Conservation (phyloP, 2,113 vertebrate genomes). For the Pungitius pungitius region DNA sequence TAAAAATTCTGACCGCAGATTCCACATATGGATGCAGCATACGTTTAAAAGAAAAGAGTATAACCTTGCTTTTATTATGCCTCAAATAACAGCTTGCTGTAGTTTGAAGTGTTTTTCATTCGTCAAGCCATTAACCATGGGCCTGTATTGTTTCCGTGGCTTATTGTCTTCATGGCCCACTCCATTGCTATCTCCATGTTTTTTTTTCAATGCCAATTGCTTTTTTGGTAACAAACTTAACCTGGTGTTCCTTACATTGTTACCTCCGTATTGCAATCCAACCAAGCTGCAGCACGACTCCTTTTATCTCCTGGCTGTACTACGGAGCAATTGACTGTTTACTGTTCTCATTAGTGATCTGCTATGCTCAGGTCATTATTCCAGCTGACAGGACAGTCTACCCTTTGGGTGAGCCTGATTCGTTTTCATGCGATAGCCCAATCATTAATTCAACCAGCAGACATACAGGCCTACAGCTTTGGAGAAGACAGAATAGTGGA, state of each 20-base stretch:
- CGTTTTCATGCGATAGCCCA: slow-evolving; percentile 61
- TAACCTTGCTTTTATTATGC: slow-evolving; percentile 4
- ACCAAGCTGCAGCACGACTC: slow-evolving; percentile 23
- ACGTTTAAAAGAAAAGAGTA: background rate
- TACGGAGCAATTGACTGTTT: slow-evolving; percentile 68
- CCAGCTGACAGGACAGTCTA: slow-evolving; percentile 72
- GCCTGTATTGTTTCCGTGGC: slow-evolving; percentile 25
- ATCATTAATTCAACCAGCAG: slow-evolving; percentile 71
- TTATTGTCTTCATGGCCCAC: background rate
- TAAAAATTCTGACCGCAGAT: background rate
- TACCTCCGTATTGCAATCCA: slow-evolving; percentile 21
- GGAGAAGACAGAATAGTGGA: slow-evolving; percentile 51
- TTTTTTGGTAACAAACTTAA: slow-evolving; percentile 11
- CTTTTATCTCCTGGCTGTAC: slow-evolving; percentile 48
- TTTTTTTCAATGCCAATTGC: background rate
- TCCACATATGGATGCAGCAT: background rate
- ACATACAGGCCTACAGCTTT: slow-evolving; percentile 60
- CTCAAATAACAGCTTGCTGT: slow-evolving; percentile 10
- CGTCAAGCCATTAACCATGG: slow-evolving; percentile 22
- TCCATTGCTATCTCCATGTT: background rate
- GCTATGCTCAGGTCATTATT: slow-evolving; percentile 71
- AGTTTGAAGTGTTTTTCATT: slow-evolving; percentile 14
- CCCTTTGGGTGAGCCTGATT: slow-evolving; percentile 67
- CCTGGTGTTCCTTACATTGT: slow-evolving; percentile 8
- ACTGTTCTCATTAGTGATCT: slow-evolving; percentile 74